Percentiles rank a stretch among this genome's conserved stretches.
Conservation (phyloP, 2,888 invertebrate species). For the Cinara cedri region DNA sequence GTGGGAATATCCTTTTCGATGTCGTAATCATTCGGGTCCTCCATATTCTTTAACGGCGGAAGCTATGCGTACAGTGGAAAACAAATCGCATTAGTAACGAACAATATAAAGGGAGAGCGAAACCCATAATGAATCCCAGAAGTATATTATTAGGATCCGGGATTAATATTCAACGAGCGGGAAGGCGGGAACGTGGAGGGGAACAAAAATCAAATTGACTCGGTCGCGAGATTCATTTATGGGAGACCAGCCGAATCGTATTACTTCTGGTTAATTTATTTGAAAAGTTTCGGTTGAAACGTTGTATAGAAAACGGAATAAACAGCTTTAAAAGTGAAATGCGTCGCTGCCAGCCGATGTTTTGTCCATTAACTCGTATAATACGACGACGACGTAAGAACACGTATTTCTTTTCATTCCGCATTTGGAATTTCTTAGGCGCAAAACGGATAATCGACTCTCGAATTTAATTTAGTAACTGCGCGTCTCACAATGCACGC, state of each 20-base stretch:
- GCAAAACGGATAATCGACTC: background rate
- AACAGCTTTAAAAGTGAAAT: background rate
- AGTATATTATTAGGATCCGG: background rate
- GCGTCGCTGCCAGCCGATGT: background rate
- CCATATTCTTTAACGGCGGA: conserved; percentile 77
- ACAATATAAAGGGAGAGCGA: background rate
- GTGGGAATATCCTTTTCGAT: conserved; percentile 72
- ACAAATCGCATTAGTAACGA: conserved; percentile 33
- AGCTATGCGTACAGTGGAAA: conserved; percentile 65
- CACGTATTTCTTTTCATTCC: background rate
- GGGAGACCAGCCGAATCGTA: conserved; percentile 19
- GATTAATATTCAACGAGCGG: conserved; percentile 11
- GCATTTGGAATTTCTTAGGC: background rate
- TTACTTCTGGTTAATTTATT: conserved; percentile 33
- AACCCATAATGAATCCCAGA: background rate
- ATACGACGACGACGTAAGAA: background rate
- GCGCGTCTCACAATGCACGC: too few species aligned
- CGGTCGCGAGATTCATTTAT: conserved; percentile 17
- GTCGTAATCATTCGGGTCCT: conserved; percentile 83
- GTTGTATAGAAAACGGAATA: background rate
- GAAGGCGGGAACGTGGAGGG: too few species aligned
- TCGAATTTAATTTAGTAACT: background rate
- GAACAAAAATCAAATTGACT: conserved; percentile 43
- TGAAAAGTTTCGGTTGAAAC: conserved; percentile 36
- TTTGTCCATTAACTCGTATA: conserved; percentile 5